Base-by-base conservation (phyloP, 2,797 vertebrate genomes). In the Anabas testudineus region DNA sequence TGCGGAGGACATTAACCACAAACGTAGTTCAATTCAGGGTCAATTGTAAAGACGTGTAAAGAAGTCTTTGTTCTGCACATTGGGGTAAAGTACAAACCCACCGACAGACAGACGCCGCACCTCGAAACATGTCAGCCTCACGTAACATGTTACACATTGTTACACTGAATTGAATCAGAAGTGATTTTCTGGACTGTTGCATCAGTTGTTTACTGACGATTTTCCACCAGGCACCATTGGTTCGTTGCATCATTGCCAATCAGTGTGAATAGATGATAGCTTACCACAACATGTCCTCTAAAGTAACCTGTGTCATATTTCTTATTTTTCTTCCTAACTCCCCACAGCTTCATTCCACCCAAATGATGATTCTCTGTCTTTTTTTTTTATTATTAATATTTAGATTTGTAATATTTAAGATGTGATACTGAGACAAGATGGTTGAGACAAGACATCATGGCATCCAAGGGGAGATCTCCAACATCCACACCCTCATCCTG, bases 131-230 rank as follows among this genome's bases (percentile, higher is more conserved):
- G 74, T 56, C 73, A 55, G 47, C 54, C 71, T 78, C 67, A 52
- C 41, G 93, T 93, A 95, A 95, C 80, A 88, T 67, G 26, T 88
- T 77, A 90, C 92, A 90, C 81, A 59, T 53, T 71, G 75, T 95
- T 95, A 93, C 94, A 84, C 69, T 52, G 58, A 92, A 87, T 92
- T 91, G 79, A 90, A 90, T 94, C 93, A 95, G 85, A 90, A 88
- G 73, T 83, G 81, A 90, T 91, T 80, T 87, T 78, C 77, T 90
- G 83, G 72, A 91, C 67, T 75, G 90, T 95, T 95, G 94, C 94
- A 95, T 95, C 94, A 95, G 76, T 95, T 95, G 94, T 95, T 95
- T 95, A 95, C 94, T 67, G 83, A 28, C 64, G 65, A 88, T 92
- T 94, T 95, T 94, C 92, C 93, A 75, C 92, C 89, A 90, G 88